Evolutionary conservation across 2,888 invertebrate genomes (phyloP), one percentile per base, ranked within the genome.

Genomic region (Pandemis cinnamomeana): DNA sequence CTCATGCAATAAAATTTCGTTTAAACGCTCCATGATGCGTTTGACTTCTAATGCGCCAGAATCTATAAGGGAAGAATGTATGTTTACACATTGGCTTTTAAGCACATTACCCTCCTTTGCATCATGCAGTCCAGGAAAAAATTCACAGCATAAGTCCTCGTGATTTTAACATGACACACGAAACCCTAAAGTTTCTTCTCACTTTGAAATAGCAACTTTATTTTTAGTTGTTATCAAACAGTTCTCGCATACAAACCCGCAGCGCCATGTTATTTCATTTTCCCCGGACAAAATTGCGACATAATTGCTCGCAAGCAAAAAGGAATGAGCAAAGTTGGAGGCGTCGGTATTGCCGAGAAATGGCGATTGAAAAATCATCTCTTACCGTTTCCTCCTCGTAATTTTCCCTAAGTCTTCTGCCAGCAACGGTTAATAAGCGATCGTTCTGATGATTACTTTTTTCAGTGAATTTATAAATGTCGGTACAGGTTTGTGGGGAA

Each of bases 331-430:
- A 8, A 62, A 62, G 42, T 55, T 7, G 42, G 27, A 60, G 63
- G 48, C 62, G n/a, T 53, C 67, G 15, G 15, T 36, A 44, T 55
- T 20, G 15, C 41, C 8, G n/a, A 7, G 63, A 62, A 69, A 69
- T 27, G 60, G 64, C 64, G 72, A 73, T 73, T 69, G 72, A 69
- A 69, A 60, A 69, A 73, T 69, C 58, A 72, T 67, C 67, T 63
- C 46, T 7, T 51, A 62, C 8, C 44, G 20, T 55, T 64, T 60
- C 63, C 55, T 42, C 27, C 42, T 51, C 48, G 64, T 44, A 42
- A 60, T 69, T 73, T 73, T 73, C 69, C 51, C 6, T n/a, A 10
- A 20, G 13, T 58, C 41, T 55, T 15, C 10, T 48, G 6, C 61
- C 53, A 51, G 58, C 60, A 13, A 60, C 36, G 63, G 20, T 58